phyloP scores from a whole-genome alignment of 2,888 invertebrate genomes.

The Ormyrus thymus region DNA sequence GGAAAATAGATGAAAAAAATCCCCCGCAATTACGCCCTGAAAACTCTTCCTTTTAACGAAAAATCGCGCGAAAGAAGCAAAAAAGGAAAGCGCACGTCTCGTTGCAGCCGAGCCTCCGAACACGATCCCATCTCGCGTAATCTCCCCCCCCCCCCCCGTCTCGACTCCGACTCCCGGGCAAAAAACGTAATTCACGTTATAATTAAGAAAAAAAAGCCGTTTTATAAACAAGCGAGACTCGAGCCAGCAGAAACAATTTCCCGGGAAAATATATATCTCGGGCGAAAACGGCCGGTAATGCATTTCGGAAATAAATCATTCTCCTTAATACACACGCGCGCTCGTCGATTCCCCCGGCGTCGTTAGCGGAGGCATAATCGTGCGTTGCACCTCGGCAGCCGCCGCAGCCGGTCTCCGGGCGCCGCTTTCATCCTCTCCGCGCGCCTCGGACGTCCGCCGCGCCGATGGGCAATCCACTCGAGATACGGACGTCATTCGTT shows the following conservation, averaged over 20 bases:
- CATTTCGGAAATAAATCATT: constrained; percentile 54
- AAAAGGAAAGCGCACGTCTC: constrained; percentile 9
- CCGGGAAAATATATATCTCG: constrained; percentile 14
- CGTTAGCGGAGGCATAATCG: constrained; percentile 35
- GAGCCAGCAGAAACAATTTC: constrained; percentile 32
- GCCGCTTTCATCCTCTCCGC: too few species aligned
- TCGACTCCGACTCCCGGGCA: not conserved
- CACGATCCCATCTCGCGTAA: constrained; percentile 32
- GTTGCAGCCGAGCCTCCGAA: not conserved
- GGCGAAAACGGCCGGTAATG: constrained; percentile 26
- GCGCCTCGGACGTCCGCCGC: too few species aligned
- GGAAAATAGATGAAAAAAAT: constrained; percentile 20
- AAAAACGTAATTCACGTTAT: constrained; percentile 38
- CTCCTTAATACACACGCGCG: constrained; percentile 6
- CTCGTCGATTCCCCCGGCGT: constrained; percentile 32
- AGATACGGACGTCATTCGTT: too few species aligned
- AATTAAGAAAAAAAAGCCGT: constrained; percentile 46
- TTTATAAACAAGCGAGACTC: too few species aligned
- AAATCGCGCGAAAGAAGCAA: not conserved
- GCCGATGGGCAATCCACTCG: too few species aligned
- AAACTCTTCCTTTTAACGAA: constrained; percentile 18
- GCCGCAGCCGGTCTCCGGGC: too few species aligned
- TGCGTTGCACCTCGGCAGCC: constrained; percentile 6
- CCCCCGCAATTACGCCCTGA: not conserved
- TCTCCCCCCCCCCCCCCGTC: not conserved